Percentiles rank a stretch among this genome's conserved stretches.
These are phyloP conservation scores for Puma concolor DNA, from an alignment of 2,113 vertebrate genomes.

Conservation along the genomic window DNA sequence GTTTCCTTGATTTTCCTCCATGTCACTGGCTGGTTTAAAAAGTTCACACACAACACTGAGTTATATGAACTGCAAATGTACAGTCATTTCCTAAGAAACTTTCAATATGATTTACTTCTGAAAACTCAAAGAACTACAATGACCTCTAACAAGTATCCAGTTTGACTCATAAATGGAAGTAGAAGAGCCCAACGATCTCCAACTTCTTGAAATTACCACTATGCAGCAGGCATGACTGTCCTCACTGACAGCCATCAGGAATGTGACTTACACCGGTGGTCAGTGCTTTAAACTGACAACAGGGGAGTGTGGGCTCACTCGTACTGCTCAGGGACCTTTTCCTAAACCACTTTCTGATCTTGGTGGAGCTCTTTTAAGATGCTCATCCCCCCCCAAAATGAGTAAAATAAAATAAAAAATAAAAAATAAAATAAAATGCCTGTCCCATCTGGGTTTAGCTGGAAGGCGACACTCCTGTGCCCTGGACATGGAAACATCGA, in stretches of 20 bases:
- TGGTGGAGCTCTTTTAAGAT: fast-evolving
- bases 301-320: background rate
- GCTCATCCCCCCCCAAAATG: background rate
- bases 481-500: fast-evolving
- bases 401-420: too few relatives aligned
- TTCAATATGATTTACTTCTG: background rate
- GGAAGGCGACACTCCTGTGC: background rate
- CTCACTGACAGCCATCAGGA: fast-evolving
- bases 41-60: background rate
- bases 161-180: background rate
- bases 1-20: background rate
- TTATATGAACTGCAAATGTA: background rate
- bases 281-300: fast-evolving
- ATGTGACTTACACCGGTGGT: fast-evolving
- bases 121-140: background rate
- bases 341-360: background rate
- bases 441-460: background rate
- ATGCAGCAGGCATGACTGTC: fast-evolving
- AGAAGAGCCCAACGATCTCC: background rate
- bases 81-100: background rate
- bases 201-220: background rate
- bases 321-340: background rate
- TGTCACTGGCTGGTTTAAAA: background rate
- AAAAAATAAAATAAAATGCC: background rate
- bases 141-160: background rate